Percentiles rank a stretch among this genome's conserved stretches.
Conservation (phyloP, 35 echinoderm and acorn worm species). For the Ptychodera flava region DNA sequence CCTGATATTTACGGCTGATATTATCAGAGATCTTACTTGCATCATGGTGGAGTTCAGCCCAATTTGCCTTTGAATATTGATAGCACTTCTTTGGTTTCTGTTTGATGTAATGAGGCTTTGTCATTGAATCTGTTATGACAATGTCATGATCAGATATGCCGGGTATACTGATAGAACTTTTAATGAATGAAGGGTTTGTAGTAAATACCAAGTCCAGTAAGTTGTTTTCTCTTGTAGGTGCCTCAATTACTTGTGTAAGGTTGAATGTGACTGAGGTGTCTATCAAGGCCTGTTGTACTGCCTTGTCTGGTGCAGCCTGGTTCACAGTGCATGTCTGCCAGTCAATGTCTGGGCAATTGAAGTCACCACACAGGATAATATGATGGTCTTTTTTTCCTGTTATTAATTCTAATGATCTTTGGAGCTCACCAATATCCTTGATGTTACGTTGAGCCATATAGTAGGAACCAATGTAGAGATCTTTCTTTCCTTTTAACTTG, state of each 20-base stretch:
- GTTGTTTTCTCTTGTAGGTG: slow-evolving; percentile 14
- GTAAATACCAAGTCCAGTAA: slow-evolving; percentile 40
- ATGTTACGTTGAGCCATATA: slow-evolving; percentile 45
- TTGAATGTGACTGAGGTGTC: slow-evolving; percentile 12
- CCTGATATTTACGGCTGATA: no score
- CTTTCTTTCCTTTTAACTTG: slow-evolving; percentile 21
- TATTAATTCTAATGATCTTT: slow-evolving; percentile 2
- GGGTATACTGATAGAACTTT: slow-evolving; percentile 31
- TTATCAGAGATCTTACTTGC: no score
- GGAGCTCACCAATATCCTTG: slow-evolving; percentile 11
- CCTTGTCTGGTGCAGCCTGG: slow-evolving; percentile 26
- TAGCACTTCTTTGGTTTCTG: slow-evolving; percentile 14
- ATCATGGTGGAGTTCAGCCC: no score
- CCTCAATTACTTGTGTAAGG: slow-evolving; percentile 22
- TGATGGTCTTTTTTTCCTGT: background rate
- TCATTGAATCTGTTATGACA: slow-evolving; percentile 36
- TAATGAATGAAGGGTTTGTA: slow-evolving; percentile 32
- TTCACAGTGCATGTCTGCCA: slow-evolving; percentile 20
- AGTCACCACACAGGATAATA: slow-evolving; percentile 28
- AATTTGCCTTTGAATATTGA: slow-evolving; percentile 30
- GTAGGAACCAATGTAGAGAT: slow-evolving; percentile 25
- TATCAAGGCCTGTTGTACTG: slow-evolving; percentile 40
- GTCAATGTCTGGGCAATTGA: slow-evolving; percentile 50
- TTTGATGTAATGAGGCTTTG: background rate
- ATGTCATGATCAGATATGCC: slow-evolving; percentile 45